These are phyloP conservation scores for Aleiodes leptofemur DNA, from an alignment of 2,888 invertebrate species.

Conservation along the genomic window DNA sequence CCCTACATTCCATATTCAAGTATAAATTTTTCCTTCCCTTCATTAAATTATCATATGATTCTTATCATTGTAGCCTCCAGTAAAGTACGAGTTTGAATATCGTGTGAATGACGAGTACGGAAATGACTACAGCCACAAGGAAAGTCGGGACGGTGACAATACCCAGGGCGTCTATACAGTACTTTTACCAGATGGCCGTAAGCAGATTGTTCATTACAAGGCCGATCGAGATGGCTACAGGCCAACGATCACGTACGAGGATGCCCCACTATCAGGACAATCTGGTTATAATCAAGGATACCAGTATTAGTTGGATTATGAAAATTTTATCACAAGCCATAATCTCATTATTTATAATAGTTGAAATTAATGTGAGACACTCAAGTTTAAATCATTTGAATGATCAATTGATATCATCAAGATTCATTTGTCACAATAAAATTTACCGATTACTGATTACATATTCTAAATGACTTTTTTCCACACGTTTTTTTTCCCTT, in stretches of 20 bases:
- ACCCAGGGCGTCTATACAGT: slow-evolving; percentile 74
- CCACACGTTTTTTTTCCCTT: neutral
- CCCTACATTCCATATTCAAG: no score
- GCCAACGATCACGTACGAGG: slow-evolving; percentile 82
- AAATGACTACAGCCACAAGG: slow-evolving; percentile 74
- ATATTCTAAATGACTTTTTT: neutral
- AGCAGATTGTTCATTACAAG: slow-evolving; percentile 82
- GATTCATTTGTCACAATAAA: neutral
- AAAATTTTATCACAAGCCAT: slow-evolving; percentile 34
- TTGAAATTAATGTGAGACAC: neutral
- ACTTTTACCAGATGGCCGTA: slow-evolving; percentile 72
- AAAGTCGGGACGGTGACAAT: slow-evolving; percentile 71
- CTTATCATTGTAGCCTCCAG: slow-evolving; percentile 60
- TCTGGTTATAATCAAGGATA: slow-evolving; percentile 63
- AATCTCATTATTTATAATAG: slow-evolving; percentile 27
- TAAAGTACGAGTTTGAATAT: slow-evolving; percentile 72
- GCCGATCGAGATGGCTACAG: slow-evolving; percentile 83
- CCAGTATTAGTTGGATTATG: slow-evolving; percentile 52
- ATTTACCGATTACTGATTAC: neutral
- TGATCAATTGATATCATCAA: neutral
- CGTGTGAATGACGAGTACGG: slow-evolving; percentile 71
- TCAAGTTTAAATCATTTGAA: neutral
- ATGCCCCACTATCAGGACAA: slow-evolving; percentile 63
- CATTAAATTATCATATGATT: neutral
- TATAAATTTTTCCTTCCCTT: no score